phyloP scores from a whole-genome alignment of 2,113 vertebrate species.

The Centropristis striata region DNA sequence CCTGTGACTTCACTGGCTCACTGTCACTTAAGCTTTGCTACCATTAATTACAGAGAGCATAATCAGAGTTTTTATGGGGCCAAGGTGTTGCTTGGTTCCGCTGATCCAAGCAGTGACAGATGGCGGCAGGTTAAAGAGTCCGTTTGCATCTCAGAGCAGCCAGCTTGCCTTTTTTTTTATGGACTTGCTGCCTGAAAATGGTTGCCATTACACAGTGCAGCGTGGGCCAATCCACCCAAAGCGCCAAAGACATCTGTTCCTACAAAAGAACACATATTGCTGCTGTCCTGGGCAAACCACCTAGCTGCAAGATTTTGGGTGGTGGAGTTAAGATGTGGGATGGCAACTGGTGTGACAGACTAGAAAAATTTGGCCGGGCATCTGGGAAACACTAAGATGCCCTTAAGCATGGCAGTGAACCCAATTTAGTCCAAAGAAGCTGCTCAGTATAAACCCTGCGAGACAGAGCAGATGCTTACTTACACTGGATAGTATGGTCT shows the following conservation, averaged over 20 bases:
- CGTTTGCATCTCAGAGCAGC: constrained; percentile 14
- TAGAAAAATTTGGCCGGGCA: not conserved
- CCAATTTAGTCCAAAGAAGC: not conserved
- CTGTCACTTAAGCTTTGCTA: constrained; percentile 7
- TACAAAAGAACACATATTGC: constrained; percentile 29
- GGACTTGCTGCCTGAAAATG: constrained; percentile 27
- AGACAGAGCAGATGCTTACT: not conserved
- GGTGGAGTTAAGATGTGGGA: not conserved
- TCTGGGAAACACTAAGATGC: constrained; percentile 7
- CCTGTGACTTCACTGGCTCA: not conserved
- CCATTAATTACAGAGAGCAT: constrained; percentile 44
- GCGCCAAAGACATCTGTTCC: constrained; percentile 47
- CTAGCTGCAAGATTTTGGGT: not conserved
- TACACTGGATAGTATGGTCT: no score
- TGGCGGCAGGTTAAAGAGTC: constrained; percentile 51
- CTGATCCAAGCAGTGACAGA: constrained; percentile 53
- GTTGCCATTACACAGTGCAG: constrained; percentile 26
- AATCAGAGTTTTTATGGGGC: constrained; percentile 36
- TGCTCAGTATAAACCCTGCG: not conserved
- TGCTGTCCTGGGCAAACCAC: constrained; percentile 4
- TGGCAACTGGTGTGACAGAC: not conserved
- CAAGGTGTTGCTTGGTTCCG: constrained; percentile 20
- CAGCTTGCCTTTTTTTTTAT: constrained; percentile 27
- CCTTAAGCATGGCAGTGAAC: constrained; percentile 4
- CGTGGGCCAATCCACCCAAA: constrained; percentile 37